A percentile compares a stretch with the other conserved stretches of the same genome.
Conservation (phyloP, 2,888 invertebrate species). For the Macropis europaea region DNA sequence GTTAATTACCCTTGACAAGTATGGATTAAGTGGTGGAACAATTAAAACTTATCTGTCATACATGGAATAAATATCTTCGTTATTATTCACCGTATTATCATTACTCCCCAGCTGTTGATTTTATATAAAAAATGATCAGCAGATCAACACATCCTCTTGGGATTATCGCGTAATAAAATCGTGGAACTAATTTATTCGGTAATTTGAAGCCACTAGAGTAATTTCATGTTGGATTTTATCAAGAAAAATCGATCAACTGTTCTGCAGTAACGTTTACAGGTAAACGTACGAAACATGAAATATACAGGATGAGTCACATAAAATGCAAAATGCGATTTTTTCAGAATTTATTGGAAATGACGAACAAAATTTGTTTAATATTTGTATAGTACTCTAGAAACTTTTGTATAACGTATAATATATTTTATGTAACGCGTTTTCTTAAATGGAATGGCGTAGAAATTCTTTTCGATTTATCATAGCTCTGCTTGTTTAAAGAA, state of each 20-base stretch:
- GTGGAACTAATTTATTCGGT: conserved; percentile 24
- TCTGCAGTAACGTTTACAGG: not conserved
- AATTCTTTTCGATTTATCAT: too few relatives aligned
- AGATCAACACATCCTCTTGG: conserved; percentile 7
- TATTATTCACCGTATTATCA: conserved; percentile 4
- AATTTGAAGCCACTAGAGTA: not conserved
- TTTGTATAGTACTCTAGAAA: too few relatives aligned
- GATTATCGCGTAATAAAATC: conserved; percentile 17
- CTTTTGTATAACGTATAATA: too few relatives aligned
- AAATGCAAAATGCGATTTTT: too few relatives aligned
- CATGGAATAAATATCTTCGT: conserved; percentile 6
- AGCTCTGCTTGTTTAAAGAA: too few relatives aligned
- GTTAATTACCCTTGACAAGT: conserved; percentile 15
- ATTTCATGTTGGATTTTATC: not conserved
- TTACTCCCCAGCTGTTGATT: not conserved
- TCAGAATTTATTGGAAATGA: too few relatives aligned
- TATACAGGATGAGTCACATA: too few relatives aligned
- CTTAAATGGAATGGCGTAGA: too few relatives aligned
- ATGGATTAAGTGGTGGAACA: conserved; percentile 27
- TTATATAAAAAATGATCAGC: conserved; percentile 3
- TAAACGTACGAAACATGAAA: not conserved
- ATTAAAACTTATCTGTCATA: conserved; percentile 26
- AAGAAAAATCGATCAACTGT: not conserved
- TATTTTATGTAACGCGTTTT: too few relatives aligned
- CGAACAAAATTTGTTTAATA: too few relatives aligned